phyloP scores from a whole-genome alignment of 2,113 vertebrate species.

The Tympanuchus pallidicinctus region DNA sequence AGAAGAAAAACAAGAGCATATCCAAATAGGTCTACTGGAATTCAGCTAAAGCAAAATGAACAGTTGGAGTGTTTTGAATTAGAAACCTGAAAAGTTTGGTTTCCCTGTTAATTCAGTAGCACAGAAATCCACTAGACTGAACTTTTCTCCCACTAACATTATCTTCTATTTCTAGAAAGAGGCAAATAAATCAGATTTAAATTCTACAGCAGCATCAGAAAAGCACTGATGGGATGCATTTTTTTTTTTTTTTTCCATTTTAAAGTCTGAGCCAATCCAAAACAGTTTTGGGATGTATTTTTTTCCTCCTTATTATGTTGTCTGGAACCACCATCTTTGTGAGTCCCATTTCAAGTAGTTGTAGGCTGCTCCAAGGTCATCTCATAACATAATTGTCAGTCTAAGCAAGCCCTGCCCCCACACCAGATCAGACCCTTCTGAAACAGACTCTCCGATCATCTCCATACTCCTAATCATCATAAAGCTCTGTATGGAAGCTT shows the following conservation, averaged over 20 bases:
- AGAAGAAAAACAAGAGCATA: not conserved
- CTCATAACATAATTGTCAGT: not conserved
- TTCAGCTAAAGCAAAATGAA: not conserved
- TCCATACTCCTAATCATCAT: not conserved
- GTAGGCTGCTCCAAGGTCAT: not conserved
- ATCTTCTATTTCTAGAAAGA: not conserved
- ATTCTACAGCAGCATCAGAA: not conserved
- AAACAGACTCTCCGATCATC: not conserved
- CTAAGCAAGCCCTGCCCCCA: not conserved
- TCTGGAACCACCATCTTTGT: not conserved
- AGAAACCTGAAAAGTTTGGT: not conserved
- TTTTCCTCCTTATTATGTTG: not conserved
- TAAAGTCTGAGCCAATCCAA: not conserved
- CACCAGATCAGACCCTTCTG: too few relatives aligned
- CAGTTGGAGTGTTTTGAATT: not conserved
- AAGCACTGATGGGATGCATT: not conserved
- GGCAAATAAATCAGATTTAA: not conserved
- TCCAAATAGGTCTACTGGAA: not conserved
- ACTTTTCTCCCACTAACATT: not conserved
- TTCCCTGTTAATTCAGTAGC: not conserved
- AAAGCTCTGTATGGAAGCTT: not conserved
- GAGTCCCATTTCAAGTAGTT: not conserved
- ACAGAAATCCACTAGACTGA: not conserved
- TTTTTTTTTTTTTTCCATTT: not conserved
- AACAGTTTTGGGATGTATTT: not conserved